Conservation (phyloP, 1,140 invertebrate genomes). For the Drosophila rhopaloa region DNA sequence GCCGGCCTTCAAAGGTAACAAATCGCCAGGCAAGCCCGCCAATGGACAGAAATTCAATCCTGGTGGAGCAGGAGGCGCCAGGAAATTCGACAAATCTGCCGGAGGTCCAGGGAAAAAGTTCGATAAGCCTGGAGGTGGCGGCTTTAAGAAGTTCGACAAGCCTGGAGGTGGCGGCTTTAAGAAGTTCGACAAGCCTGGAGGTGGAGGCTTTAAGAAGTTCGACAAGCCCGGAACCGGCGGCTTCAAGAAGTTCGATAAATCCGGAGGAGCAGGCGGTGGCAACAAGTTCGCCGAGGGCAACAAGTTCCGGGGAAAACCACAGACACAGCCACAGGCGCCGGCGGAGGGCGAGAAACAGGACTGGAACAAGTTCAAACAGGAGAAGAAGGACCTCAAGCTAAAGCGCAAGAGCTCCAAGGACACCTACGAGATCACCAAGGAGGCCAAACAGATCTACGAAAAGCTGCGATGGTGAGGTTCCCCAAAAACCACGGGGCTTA, state of each 20-base stretch:
- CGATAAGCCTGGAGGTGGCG: not conserved
- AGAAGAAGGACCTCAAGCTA: conserved; percentile 89
- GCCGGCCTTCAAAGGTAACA: conserved; percentile 23
- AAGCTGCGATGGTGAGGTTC: conserved; percentile 87
- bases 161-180: not conserved
- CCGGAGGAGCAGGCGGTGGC: not conserved
- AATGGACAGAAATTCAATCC: conserved; percentile 27
- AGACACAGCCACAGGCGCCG: not conserved
- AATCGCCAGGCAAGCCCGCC: conserved; percentile 1
- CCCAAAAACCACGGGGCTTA: not conserved
- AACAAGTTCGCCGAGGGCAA: conserved; percentile 17
- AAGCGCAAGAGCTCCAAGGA: conserved; percentile 87
- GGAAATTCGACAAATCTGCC: conserved; percentile 6
- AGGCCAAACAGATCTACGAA: conserved; percentile 92
- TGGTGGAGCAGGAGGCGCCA: conserved; percentile 7
- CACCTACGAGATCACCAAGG: conserved; percentile 89
- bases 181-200: conserved; percentile 13
- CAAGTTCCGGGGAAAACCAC: conserved; percentile 33
- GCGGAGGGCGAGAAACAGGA: conserved; percentile 86
- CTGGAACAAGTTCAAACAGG: conserved; percentile 90
- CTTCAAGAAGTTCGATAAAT: conserved; percentile 15
- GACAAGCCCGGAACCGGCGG: not conserved
- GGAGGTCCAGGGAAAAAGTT: conserved; percentile 15
- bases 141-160: conserved; percentile 12
- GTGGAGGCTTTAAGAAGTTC: conserved; percentile 4